Evolutionary conservation across 2,113 vertebrate genomes (phyloP).

Genomic region (Paralichthys olivaceus): DNA sequence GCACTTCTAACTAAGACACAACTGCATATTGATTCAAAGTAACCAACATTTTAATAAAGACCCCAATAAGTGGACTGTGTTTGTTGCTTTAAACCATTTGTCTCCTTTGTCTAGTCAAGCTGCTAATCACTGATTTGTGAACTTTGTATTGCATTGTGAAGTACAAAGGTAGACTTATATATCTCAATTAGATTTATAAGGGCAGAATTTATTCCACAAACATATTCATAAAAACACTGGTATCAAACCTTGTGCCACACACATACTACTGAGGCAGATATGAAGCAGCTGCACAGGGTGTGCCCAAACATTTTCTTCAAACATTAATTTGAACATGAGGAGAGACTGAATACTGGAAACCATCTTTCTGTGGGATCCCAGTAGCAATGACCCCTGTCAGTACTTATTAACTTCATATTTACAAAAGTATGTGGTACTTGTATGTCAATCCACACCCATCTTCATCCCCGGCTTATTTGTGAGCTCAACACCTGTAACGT

Average conservation of each 20-base stretch:
- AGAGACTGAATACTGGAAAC: background rate
- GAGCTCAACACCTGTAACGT: no score
- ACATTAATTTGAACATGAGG: constrained; percentile 1
- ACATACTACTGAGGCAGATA: background rate
- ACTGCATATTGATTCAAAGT: background rate
- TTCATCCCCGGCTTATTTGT: no score
- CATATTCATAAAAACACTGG: background rate
- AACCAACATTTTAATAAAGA: no score
- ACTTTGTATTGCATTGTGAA: constrained; percentile 14
- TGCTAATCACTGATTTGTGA: constrained; percentile 12
- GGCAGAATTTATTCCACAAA: constrained; percentile 1
- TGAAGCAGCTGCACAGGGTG: background rate
- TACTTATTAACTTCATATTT: background rate
- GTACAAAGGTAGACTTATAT: constrained; percentile 8
- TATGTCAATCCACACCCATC: no score
- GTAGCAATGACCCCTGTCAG: background rate
- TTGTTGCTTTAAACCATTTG: background rate
- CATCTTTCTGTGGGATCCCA: no score
- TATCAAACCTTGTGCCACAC: background rate
- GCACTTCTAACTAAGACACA: background rate
- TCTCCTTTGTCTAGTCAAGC: background rate
- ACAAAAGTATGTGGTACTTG: no score
- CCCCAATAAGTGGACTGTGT: background rate
- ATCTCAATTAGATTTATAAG: constrained; percentile 12
- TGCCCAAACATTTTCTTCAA: background rate